These are phyloP conservation scores for Cyanoramphus novaezelandiae DNA, from an alignment of 2,113 vertebrate species.

Conservation along the genomic window DNA sequence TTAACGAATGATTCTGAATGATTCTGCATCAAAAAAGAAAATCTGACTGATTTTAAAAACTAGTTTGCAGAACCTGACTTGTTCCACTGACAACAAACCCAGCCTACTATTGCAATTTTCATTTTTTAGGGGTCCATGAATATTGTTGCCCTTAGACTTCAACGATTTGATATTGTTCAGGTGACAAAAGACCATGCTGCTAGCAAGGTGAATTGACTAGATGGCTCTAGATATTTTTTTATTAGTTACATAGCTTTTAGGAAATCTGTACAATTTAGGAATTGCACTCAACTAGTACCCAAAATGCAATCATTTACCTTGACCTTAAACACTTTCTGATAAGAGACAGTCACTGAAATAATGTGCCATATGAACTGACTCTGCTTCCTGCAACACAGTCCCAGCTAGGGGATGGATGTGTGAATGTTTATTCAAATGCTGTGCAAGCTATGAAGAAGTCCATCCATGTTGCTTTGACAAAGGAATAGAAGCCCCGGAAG, in stretches of 20 bases:
- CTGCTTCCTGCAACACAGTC: neutral
- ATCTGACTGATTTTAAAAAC: neutral
- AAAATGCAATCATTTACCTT: neutral
- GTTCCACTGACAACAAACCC: neutral
- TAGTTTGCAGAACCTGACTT: neutral
- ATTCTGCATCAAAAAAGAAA: neutral
- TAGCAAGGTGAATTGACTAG: neutral
- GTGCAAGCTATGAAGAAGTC: neutral
- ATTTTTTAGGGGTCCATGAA: neutral
- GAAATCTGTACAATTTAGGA: neutral
- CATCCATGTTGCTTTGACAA: neutral
- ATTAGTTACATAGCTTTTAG: neutral
- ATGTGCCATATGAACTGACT: neutral
- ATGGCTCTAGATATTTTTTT: neutral
- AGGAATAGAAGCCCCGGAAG: neutral
- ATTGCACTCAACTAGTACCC: neutral
- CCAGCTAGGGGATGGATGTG: accelerated
- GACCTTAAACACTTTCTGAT: neutral
- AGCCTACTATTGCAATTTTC: neutral
- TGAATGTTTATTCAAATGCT: neutral
- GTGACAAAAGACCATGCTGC: neutral
- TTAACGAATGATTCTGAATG: neutral
- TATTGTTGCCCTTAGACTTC: neutral
- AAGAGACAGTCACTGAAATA: neutral
- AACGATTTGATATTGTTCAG: neutral